Evolutionary conservation across 2,797 vertebrate species (phyloP), one percentile per base, ranked within the genome.

Genomic region (Xiphorhynchus erythropygius): DNA sequence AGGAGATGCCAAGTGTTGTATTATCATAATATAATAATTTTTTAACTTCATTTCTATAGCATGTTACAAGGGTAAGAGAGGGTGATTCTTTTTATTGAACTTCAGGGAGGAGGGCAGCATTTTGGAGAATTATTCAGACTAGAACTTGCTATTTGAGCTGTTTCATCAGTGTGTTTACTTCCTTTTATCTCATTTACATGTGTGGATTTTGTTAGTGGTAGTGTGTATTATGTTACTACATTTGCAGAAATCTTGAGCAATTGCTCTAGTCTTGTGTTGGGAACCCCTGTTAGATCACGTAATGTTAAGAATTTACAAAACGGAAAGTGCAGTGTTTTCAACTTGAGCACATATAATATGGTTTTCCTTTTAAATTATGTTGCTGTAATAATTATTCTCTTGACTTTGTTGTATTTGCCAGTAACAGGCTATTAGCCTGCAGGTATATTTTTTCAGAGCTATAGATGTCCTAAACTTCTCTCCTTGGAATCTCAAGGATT

Each of bases 371-470:
- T 59, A 79, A 62, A 56, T 56, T 79, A 67, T 16, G 14, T n/a
- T 69, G n/a, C 41, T 87, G 11, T 70, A 68, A 14, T 35, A 68
- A 37, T 85, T 59, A 60, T 12, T 77, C 18, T 88, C 32, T 44
- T 53, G 53, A 49, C 55, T 85, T 56, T n/a, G 35, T 57, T 75
- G 25, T 76, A 25, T 87, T 52, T 57, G 22, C 39, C 57, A 56
- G 53, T 83, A 75, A n/a, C 50, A 44, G 25, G 12, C 60, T 91
- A 57, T 30, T 64, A 83, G 22, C 37, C 39, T 28, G 24, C 49
- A 67, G 64, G 23, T 81, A 10, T 91, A 30, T 92, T 95, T 93
- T 91, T 78, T 88, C 50, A 68, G 57, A 92, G 63, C 9, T 69
- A 11, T 17, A 77, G 25, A 53, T 59, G 17, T 42, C 37, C 28